phyloP scores from a whole-genome alignment of 1,140 invertebrate species.

The Drosophila pandora region DNA sequence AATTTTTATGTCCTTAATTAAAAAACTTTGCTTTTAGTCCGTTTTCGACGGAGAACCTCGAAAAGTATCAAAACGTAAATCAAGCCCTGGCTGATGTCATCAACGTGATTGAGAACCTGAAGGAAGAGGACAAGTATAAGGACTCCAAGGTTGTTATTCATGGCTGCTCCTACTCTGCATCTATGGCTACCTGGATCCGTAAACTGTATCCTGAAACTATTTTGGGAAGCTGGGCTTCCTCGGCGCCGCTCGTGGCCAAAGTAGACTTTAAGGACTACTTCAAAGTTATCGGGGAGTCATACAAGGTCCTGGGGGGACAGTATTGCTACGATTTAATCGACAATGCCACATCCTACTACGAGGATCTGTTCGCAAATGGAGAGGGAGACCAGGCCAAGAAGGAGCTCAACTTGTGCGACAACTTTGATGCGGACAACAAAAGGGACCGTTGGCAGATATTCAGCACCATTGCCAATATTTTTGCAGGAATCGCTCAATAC shows the following conservation, averaged over 20 bases:
- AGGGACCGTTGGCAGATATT: conserved; percentile 76
- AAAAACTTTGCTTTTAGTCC: conserved; percentile 28
- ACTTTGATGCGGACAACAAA: conserved; percentile 61
- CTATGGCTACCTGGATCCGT: conserved; percentile 90
- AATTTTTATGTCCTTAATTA: background rate
- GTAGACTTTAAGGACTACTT: conserved; percentile 86
- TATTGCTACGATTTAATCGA: conserved; percentile 84
- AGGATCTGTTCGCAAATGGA: conserved; percentile 70
- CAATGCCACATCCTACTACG: conserved; percentile 85
- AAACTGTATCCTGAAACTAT: conserved; percentile 91
- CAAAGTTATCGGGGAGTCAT: conserved; percentile 61
- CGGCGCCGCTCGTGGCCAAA: conserved; percentile 89
- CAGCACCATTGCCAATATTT: conserved; percentile 73
- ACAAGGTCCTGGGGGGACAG: conserved; percentile 77
- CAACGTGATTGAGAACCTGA: conserved; percentile 87
- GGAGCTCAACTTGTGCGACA: conserved; percentile 78
- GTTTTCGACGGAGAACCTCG: conserved; percentile 86
- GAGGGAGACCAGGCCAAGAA: conserved; percentile 60
- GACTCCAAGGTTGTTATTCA: conserved; percentile 85
- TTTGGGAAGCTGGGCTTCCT: conserved; percentile 87
- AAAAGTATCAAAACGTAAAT: conserved; percentile 88
- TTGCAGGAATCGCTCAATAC: conserved; percentile 73
- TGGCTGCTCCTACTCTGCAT: conserved; percentile 93
- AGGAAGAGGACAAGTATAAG: conserved; percentile 81
- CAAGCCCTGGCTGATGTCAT: conserved; percentile 91